Base-by-base conservation (phyloP, 2,888 invertebrate genomes). In the Dasysyrphus tricinctus region DNA sequence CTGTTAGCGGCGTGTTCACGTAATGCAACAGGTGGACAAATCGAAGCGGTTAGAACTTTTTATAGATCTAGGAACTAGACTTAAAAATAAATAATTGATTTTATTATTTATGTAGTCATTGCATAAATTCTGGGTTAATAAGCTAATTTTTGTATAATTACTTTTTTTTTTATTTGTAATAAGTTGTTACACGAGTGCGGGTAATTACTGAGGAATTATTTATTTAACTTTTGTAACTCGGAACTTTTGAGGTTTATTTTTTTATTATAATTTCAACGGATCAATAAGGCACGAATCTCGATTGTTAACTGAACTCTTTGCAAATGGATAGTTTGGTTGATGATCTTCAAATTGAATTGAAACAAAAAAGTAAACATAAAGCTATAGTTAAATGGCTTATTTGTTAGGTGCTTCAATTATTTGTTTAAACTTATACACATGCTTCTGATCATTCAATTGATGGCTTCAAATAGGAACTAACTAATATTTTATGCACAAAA, bases 21-120 rank as follows among this genome's bases (percentile, higher is more conserved):
- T 69, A 70, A 76, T 32, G 37, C 69, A 80, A 70, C 80, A 80
- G 76, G 76, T 80, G 76, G 76, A 63, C 54, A 63, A 75, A 29
- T 75, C 14, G n/a, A 56, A 80, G 67, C 19, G 29, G 19, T 51
- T 51, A 42, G 29, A 32, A 69, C 59, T 70, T 59, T 44, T 61
- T 51, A 59, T 61, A 54, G 67, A 69, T 76, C 80, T 76, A 63
- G 37, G 34, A 69, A 69, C 69, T 51, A 56, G 37, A 12, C 56
- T 42, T 37, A 12, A 24, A 24, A 61, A 75, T 32, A 61, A 24
- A 61, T 24, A 24, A 61, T 61, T 61, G 24, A 61, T 24, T 61
- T 6, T 61, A 57, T 73, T 4, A 24, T 24, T 24, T 24, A 24
- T 24, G 24, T 34, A 12, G 9, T 19, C 29, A 11, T 12, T 70